Percentiles rank a stretch among this genome's conserved stretches.
Conservation (phyloP, 1,140 invertebrate genomes). For the Lepidurus packardi region DNA sequence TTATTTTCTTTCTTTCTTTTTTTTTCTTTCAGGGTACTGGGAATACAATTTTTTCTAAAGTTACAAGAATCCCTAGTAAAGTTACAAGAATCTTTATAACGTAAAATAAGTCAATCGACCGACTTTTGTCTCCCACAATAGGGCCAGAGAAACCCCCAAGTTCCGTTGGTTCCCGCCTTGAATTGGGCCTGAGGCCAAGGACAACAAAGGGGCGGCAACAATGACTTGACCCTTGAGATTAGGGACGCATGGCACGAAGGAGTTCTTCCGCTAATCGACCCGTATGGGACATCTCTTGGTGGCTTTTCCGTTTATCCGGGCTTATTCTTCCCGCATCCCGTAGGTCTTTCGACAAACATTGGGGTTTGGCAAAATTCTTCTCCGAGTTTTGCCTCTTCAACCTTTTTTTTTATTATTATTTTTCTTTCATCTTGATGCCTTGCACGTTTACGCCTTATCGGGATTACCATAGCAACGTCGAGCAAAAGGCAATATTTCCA, state of each 20-base stretch:
- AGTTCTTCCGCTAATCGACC: conserved; percentile 9
- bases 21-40: no score
- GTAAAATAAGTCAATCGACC: background rate
- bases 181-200: background rate
- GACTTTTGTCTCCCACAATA: background rate
- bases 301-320: background rate
- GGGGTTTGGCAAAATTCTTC: background rate
- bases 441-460: background rate
- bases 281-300: background rate
- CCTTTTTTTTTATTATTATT: background rate
- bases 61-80: no score
- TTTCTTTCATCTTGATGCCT: background rate
- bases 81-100: no score
- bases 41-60: no score
- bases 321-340: background rate
- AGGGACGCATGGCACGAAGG: conserved; percentile 9
- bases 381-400: background rate
- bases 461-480: background rate
- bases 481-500: background rate
- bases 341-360: background rate
- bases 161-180: background rate
- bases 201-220: conserved; percentile 7
- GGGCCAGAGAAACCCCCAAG: background rate
- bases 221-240: conserved; percentile 21
- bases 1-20: no score